Conservation (phyloP, 2,888 invertebrate genomes). For the Anarsia innoxiella region DNA sequence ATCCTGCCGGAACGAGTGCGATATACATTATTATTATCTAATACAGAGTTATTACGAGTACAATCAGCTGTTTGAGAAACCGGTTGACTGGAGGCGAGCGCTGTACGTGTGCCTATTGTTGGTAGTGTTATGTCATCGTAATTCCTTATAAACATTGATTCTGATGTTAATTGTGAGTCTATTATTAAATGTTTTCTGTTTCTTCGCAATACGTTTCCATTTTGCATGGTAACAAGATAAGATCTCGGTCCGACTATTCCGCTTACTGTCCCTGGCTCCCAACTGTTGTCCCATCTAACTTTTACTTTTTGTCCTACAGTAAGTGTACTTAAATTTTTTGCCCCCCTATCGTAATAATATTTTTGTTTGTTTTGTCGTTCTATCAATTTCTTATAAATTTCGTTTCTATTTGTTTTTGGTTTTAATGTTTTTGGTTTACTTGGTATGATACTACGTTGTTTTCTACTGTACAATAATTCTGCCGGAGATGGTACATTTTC, state of each 20-base stretch:
- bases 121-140: too few species aligned
- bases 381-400: background rate
- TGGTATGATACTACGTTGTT: conserved; percentile 1
- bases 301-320: background rate
- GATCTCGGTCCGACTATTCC: background rate
- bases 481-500: conserved; percentile 1
- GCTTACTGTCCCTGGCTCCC: background rate
- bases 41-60: too few species aligned
- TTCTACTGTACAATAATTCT: conserved; percentile 2
- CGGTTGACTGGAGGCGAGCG: too few species aligned
- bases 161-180: too few species aligned
- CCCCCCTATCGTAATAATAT: background rate
- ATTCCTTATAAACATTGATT: too few species aligned
- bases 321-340: background rate
- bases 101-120: conserved; percentile 13
- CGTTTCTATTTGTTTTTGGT: background rate
- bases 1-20: too few species aligned
- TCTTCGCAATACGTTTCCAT: background rate
- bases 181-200: background rate
- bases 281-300: background rate
- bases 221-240: background rate
- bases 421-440: background rate
- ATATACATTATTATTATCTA: too few species aligned
- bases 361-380: background rate
- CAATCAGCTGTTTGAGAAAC: too few species aligned